Base-by-base conservation (phyloP, 2,113 vertebrate species). In the Megalops atlanticus region DNA sequence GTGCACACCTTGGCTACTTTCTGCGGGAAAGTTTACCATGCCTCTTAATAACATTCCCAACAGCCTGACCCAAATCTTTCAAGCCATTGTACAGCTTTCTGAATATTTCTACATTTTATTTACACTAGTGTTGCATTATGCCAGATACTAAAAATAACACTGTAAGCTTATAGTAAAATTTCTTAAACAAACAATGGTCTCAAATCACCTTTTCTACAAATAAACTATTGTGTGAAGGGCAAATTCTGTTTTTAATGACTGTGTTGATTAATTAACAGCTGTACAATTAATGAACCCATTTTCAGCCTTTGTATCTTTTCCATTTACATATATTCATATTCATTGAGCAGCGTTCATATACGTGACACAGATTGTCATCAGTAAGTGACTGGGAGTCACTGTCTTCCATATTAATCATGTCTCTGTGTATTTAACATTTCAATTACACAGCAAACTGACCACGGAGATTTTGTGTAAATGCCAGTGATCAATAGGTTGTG, bases 41-140 rank as follows among this genome's bases (percentile, higher is more conserved):
- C 21, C 75, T 21, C 0, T 40, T 58, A 69, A 82, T 85, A 38
- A 39, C n/a, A 78, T 49, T 73, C 70, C 52, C 80, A 76, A 58
- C 64, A 81, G 69, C 39, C 58, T 87, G 83, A 84, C 83, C 83
- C 70, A 87, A 83, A 88, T 88, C 83, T 85, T 83, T 89, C 84
- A 85, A 38, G n/a, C 73, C 81, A 85, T 80, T 84, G 35, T 86
- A 81, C 47, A 83, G 27, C 73, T 80, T 82, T 77, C 58, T 58
- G 36, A 84, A 76, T 79, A 80, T 69, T 36, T 81, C 69, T 64
- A 41, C 38, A 52, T 85, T 81, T 81, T 85, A 85, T 88, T 72
- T 71, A 54, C 36, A 47, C 81, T 78, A 18, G 80, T 15, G 15
- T 77, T 80, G 82, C 77, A 33, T 79, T 39, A 84, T 81, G 43